Evolutionary conservation across 2,888 invertebrate genomes (phyloP).

Genomic region (Platycnemis pennipes): DNA sequence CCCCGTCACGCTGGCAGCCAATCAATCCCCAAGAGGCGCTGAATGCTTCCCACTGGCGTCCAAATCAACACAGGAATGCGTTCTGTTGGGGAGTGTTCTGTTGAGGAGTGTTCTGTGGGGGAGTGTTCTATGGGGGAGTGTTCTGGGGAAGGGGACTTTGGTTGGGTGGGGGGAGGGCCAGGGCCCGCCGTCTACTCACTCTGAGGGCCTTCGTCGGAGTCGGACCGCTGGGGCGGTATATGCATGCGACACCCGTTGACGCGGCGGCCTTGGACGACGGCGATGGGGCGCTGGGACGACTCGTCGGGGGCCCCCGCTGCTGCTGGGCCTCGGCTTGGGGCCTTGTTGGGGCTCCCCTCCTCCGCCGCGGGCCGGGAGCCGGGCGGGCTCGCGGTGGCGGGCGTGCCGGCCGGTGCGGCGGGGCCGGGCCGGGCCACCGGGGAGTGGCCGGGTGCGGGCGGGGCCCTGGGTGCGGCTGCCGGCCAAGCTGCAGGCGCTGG

Average conservation of each 20-base stretch:
- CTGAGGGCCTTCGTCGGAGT: conserved; percentile 41
- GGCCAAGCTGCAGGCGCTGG: not conserved
- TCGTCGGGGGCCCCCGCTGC: not conserved
- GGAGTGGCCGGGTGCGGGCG: too few species aligned
- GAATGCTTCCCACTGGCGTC: too few species aligned
- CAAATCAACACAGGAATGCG: too few species aligned
- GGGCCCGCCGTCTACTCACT: not conserved
- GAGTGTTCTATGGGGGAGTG: not conserved
- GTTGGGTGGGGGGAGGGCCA: not conserved
- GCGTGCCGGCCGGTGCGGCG: not conserved
- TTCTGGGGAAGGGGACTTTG: too few species aligned
- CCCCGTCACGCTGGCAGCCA: too few species aligned
- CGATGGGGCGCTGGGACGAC: not conserved
- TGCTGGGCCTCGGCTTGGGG: too few species aligned
- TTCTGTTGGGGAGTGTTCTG: too few species aligned
- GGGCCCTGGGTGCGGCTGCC: not conserved
- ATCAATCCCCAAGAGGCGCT: too few species aligned
- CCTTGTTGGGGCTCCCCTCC: not conserved
- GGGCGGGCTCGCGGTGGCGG: not conserved
- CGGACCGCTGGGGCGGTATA: conserved; percentile 12
- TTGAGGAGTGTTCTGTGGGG: too few species aligned
- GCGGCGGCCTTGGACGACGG: not conserved
- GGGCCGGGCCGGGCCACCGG: too few species aligned
- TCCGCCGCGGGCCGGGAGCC: not conserved
- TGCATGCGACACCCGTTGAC: conserved; percentile 54